A percentile compares a stretch with the other conserved stretches of the same genome.
Evolutionary conservation across 2,113 vertebrate genomes (phyloP).

Genomic region (Antennarius striatus): DNA sequence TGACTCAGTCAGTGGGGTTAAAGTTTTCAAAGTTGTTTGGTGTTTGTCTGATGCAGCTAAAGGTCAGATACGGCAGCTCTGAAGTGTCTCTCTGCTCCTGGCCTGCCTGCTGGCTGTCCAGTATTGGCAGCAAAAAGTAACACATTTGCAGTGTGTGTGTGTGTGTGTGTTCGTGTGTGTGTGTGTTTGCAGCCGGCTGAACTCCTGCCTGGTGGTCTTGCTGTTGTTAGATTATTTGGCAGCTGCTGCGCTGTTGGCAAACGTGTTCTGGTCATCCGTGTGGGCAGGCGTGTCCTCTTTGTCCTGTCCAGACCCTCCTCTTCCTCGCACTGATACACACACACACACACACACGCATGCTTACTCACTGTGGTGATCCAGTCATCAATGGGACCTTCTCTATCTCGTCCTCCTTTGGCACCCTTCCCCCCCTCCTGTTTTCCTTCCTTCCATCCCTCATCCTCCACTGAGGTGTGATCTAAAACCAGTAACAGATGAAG

Average conservation of each 20-base stretch:
- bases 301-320: constrained; percentile 50
- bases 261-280: constrained; percentile 59
- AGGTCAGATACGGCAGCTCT: constrained; percentile 42
- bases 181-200: constrained; percentile 33
- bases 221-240: constrained; percentile 62
- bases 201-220: constrained; percentile 45
- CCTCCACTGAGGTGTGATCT: constrained; percentile 35
- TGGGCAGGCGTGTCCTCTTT: constrained; percentile 48
- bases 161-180: not conserved
- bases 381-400: constrained; percentile 60
- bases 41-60: constrained; percentile 23
- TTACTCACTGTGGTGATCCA: constrained; percentile 25
- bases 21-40: not conserved
- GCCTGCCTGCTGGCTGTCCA: constrained; percentile 50
- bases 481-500: constrained; percentile 52
- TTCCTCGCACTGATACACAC: constrained; percentile 20
- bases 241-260: constrained; percentile 36
- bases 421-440: constrained; percentile 28
- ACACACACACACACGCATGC: constrained; percentile 4
- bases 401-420: constrained; percentile 64
- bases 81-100: constrained; percentile 38
- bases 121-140: constrained; percentile 68
- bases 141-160: constrained; percentile 52
- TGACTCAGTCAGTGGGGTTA: not conserved
- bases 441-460: constrained; percentile 30